Percentiles rank a stretch among this genome's conserved stretches.
Evolutionary conservation across 2,797 vertebrate species (phyloP).

Genomic region (Sphenopsis melanotis): DNA sequence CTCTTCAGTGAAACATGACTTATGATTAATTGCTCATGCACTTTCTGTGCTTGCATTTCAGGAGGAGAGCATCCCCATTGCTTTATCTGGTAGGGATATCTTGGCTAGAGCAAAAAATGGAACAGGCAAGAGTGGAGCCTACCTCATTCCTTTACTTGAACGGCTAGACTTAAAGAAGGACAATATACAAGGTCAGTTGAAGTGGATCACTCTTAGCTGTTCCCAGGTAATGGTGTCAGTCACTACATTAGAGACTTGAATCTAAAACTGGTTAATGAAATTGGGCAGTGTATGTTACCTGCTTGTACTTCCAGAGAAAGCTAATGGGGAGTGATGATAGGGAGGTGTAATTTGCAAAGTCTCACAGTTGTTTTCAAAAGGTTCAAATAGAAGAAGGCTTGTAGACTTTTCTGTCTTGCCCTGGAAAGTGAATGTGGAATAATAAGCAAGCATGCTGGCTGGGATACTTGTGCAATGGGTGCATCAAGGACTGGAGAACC

Average conservation of each 20-base stretch:
- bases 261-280: not conserved
- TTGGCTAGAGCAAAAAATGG: conserved; percentile 99
- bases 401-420: not conserved
- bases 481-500: not conserved
- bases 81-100: conserved; percentile 98
- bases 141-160: conserved; percentile 99
- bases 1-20: not conserved
- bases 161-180: conserved; percentile 99
- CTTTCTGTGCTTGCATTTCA: conserved; percentile 63
- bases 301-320: not conserved
- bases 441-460: not conserved
- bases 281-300: not conserved
- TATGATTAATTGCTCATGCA: not conserved
- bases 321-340: not conserved
- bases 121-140: conserved; percentile 99
- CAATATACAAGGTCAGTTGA: conserved; percentile 93
- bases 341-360: not conserved
- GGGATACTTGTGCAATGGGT: not conserved
- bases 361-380: not conserved
- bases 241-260: accelerated
- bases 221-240: not conserved
- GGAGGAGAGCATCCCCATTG: conserved; percentile 99
- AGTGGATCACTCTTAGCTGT: not conserved
- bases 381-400: not conserved
- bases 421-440: not conserved